A percentile compares a stretch with the other conserved stretches of the same genome.
phyloP scores from a whole-genome alignment of 2,888 invertebrate genomes.

The Amblyjoppa proteus region DNA sequence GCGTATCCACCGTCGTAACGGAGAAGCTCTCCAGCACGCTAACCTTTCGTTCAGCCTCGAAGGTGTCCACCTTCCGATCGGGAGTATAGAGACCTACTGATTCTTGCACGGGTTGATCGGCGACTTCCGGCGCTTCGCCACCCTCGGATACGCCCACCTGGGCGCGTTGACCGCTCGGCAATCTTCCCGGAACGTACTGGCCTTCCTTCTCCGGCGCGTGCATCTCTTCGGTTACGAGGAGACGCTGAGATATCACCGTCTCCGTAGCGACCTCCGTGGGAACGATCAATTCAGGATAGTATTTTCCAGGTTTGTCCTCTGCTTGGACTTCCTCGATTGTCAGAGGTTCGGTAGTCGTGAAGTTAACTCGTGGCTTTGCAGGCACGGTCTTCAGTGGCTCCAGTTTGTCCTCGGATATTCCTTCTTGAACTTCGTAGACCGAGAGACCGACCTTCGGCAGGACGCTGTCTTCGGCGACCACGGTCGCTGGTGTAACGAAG shows the following conservation, averaged over 20 bases:
- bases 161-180: slow-evolving; percentile 88
- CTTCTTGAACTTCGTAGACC: slow-evolving; percentile 89
- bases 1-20: slow-evolving; percentile 88
- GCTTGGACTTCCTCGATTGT: slow-evolving; percentile 89
- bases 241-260: slow-evolving; percentile 89
- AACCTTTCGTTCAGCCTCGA: slow-evolving; percentile 79
- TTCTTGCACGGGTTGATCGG: slow-evolving; percentile 88
- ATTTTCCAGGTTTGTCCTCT: slow-evolving; percentile 91
- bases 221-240: slow-evolving; percentile 88
- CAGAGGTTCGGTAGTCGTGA: slow-evolving; percentile 88
- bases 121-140: slow-evolving; percentile 88
- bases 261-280: slow-evolving; percentile 91
- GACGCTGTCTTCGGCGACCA: slow-evolving; percentile 87
- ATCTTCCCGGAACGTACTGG: slow-evolving; percentile 86
- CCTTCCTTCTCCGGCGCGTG: slow-evolving; percentile 90
- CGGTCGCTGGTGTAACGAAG: slow-evolving; percentile 84
- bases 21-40: slow-evolving; percentile 86
- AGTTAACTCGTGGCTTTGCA: slow-evolving; percentile 87
- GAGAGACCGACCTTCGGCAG: slow-evolving; percentile 88
- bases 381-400: slow-evolving; percentile 85
- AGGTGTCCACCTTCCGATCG: slow-evolving; percentile 75
- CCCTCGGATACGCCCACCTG: slow-evolving; percentile 86
- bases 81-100: slow-evolving; percentile 87
- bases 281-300: slow-evolving; percentile 92
- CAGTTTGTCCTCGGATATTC: slow-evolving; percentile 87